These are phyloP conservation scores for Monochamus saltuarius DNA, from an alignment of 1,140 invertebrate species.

Conservation along the genomic window DNA sequence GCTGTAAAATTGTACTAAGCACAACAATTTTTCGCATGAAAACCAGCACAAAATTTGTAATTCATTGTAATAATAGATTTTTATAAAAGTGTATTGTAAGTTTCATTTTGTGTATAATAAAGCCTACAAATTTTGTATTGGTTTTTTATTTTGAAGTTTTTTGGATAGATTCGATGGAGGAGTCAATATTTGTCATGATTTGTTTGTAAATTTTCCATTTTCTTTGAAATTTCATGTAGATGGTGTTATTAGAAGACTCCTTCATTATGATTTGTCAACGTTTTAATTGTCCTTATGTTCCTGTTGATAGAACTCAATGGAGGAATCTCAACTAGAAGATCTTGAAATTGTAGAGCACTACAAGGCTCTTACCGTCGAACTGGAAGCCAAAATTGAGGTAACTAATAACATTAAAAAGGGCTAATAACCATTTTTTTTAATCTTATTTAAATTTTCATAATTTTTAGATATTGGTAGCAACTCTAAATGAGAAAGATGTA, in stretches of 20 bases:
- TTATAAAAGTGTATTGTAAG: too few relatives aligned
- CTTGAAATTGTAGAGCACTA: constrained; percentile 41
- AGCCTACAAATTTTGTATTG: constrained; percentile 43
- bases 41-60: too few relatives aligned
- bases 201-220: too few relatives aligned
- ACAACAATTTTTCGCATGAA: too few relatives aligned
- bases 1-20: too few relatives aligned
- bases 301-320: constrained; percentile 40
- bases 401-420: constrained; percentile 11
- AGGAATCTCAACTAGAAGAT: constrained; percentile 14
- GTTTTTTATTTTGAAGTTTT: constrained; percentile 33
- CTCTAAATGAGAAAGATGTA: constrained; percentile 44
- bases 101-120: constrained; percentile 11
- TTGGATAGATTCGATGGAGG: constrained; percentile 9
- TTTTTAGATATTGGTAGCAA: constrained; percentile 43
- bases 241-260: constrained; percentile 9
- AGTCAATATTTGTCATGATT: not conserved
- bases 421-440: not conserved
- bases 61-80: too few relatives aligned
- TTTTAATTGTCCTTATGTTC: constrained; percentile 27
- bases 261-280: constrained; percentile 6
- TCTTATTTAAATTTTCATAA: not conserved
- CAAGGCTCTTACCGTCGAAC: constrained; percentile 39
- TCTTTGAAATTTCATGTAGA: constrained; percentile 6
- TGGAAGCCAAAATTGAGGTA: constrained; percentile 48